Base-by-base conservation (phyloP, 2,888 invertebrate genomes). In the Eurois occulta region DNA sequence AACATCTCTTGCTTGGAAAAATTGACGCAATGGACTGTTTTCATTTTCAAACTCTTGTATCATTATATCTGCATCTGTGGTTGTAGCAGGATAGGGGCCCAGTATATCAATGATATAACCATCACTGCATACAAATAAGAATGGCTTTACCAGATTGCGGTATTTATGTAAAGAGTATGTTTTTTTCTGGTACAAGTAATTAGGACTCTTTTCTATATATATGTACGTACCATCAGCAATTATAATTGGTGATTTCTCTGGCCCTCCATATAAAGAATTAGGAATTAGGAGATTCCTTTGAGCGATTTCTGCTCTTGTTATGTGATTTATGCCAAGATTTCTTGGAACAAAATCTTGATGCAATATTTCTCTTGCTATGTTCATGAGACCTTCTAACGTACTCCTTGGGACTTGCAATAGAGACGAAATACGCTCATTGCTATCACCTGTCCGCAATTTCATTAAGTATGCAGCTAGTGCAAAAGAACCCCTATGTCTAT, bases 131-230 rank as follows among this genome's bases (percentile, higher is more conserved):
- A 60, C 70, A 70, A 70, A 70, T 28, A 70, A 28, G 6, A 70
- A 58, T n/a, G 70, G 58, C 70, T 70, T 58, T n/a, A 69, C 38
- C 24, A 70, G 70, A 38, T 70, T 58, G 21, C 70, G 70, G 38
- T 70, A 70, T 41, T 70, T 70, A n/a, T 70, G 58, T 28, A 41
- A 70, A 28, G 58, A 70, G n/a, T 70, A 70, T 4, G 58, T 58
- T 70, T 70, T 55, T 58, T 70, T 70, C 58, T 55, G 70, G 41
- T 58, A 70, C n/a, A 70, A 28, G 58, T 58, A 58, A 58, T 58
- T 58, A 28, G 58, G 28, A 58, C 58, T 58, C 58, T 58, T 58
- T 28, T 58, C 16, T 58, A 58, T 58, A 58, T 52, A 52, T 52
- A 24, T 52, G 24, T 52, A 52, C n/a, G 52, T 52, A 24, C 52